Percentiles rank a stretch among this genome's conserved stretches.
Evolutionary conservation across 2,888 invertebrate genomes (phyloP).

Genomic region (Acholoe squamosa): DNA sequence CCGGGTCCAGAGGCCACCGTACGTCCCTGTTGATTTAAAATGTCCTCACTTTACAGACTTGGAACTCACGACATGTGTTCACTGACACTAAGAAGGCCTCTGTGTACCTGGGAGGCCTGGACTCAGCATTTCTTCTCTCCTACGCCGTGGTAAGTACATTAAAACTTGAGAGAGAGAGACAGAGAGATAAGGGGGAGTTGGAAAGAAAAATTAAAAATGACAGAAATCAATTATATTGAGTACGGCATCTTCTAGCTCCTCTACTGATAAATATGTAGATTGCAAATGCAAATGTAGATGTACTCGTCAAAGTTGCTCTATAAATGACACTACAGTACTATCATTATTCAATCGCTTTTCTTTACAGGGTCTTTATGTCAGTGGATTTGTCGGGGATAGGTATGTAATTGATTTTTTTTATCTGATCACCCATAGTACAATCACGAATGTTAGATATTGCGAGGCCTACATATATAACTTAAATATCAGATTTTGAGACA

Average conservation of each 20-base stretch:
- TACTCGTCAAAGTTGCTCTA: no score
- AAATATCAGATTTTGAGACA: no score
- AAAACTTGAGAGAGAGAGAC: neutral
- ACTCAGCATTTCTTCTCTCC: slow-evolving; percentile 81
- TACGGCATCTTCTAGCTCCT: no score
- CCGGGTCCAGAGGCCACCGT: no score
- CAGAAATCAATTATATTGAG: no score
- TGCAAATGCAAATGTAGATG: no score
- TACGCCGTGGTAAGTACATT: slow-evolving; percentile 80
- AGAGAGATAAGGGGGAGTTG: neutral
- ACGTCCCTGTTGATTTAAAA: neutral
- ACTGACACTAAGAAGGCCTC: slow-evolving; percentile 73
- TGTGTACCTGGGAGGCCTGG: slow-evolving; percentile 79
- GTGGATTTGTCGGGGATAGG: slow-evolving; percentile 84
- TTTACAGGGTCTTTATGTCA: slow-evolving; percentile 83
- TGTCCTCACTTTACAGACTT: slow-evolving; percentile 74
- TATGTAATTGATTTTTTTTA: neutral
- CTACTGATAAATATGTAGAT: no score
- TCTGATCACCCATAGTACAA: neutral
- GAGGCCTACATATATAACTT: no score
- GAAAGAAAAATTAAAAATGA: neutral
- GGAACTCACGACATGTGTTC: slow-evolving; percentile 81
- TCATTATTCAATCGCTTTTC: no score
- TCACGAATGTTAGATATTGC: no score
- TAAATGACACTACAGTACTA: no score